phyloP scores from a whole-genome alignment of 1,140 invertebrate species.

The Ericerus pela region DNA sequence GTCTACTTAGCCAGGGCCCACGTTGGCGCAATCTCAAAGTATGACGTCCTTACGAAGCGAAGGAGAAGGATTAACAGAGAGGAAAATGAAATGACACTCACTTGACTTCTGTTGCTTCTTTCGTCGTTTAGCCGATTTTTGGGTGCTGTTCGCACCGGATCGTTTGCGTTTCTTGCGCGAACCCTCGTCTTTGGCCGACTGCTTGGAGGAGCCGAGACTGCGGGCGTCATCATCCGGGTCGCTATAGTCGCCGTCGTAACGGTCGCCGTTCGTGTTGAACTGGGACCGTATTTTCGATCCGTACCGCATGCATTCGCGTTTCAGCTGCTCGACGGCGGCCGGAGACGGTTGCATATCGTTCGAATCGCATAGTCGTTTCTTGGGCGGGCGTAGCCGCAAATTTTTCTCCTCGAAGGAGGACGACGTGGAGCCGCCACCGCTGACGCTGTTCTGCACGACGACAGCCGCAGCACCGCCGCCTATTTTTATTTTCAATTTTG shows the following conservation, averaged over 20 bases:
- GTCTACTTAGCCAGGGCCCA: constrained; percentile 8
- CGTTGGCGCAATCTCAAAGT: neutral
- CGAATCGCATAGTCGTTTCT: constrained; percentile 49
- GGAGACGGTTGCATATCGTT: constrained; percentile 30
- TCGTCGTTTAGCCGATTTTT: constrained; percentile 16
- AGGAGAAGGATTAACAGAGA: no score
- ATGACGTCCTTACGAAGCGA: no score
- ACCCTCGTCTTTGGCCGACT: constrained; percentile 44
- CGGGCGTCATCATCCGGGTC: constrained; percentile 17
- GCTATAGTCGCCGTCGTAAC: constrained; percentile 14
- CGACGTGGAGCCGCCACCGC: constrained; percentile 33
- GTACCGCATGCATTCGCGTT: constrained; percentile 73
- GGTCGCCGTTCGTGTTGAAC: constrained; percentile 18
- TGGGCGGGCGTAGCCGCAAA: constrained; percentile 52
- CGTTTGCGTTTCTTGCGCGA: constrained; percentile 16
- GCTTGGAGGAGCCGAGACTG: constrained; percentile 26
- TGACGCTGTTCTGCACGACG: constrained; percentile 51
- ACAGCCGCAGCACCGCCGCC: constrained; percentile 30
- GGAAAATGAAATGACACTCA: no score
- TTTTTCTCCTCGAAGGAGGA: constrained; percentile 34
- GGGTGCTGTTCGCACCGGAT: constrained; percentile 14
- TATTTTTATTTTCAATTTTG: constrained; percentile 72
- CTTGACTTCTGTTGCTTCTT: no score
- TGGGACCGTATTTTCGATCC: constrained; percentile 45
- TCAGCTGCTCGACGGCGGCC: constrained; percentile 58